These are phyloP conservation scores for Eurypyga helias DNA, from an alignment of 2,113 vertebrate species.

Conservation along the genomic window DNA sequence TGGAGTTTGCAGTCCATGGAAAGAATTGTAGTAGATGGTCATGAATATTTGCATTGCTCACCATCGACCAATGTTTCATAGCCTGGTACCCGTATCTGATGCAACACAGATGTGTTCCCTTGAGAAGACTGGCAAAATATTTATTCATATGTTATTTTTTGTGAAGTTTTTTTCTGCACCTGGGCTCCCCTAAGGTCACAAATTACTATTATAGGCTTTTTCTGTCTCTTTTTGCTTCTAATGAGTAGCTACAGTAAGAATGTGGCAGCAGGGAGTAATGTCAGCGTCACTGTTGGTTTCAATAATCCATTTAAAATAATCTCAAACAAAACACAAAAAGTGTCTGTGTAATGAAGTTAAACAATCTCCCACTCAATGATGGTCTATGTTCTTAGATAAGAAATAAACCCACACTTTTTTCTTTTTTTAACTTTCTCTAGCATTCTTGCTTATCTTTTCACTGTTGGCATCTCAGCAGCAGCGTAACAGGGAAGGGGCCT, in stretches of 20 bases:
- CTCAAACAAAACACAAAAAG: neutral
- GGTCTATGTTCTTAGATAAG: neutral
- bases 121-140: conserved; percentile 19
- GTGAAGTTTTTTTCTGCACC: neutral
- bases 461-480: neutral
- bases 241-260: neutral
- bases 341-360: neutral
- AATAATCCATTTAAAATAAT: neutral
- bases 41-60: conserved; percentile 24
- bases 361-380: neutral
- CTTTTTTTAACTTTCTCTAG: neutral
- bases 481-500: neutral
- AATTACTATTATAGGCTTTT: neutral
- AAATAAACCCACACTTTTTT: neutral
- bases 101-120: conserved; percentile 16
- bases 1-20: conserved; percentile 1
- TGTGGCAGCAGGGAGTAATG: neutral
- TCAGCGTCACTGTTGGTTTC: neutral
- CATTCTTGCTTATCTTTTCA: neutral
- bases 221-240: neutral
- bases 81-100: neutral
- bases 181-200: neutral
- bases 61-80: conserved; percentile 5
- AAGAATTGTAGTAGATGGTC: conserved; percentile 48
- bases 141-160: neutral